Conservation (phyloP, 2,888 invertebrate genomes). For the Pseudanteris insignis region DNA sequence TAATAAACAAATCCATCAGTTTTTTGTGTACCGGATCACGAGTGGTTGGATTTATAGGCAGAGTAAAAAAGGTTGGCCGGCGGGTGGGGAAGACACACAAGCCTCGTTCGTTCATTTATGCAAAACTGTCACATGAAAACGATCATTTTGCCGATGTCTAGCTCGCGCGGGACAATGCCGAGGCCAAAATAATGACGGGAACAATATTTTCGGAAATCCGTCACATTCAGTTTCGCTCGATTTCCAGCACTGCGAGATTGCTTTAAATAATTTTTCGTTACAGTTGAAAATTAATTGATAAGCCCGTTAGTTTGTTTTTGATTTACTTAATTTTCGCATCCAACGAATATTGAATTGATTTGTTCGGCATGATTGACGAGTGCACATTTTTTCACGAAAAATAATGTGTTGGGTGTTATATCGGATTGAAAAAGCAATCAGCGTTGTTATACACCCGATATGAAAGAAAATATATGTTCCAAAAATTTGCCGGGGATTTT, state of each 20-base stretch:
- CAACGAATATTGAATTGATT: constrained; percentile 1
- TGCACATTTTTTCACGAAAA: not conserved
- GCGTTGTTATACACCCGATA: too few species aligned
- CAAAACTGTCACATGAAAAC: constrained; percentile 28
- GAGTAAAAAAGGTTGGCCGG: not conserved
- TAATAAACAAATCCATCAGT: constrained; percentile 44
- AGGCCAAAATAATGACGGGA: constrained; percentile 9
- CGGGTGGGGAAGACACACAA: not conserved
- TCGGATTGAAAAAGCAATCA: constrained; percentile 9
- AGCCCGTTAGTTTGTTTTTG: too few species aligned
- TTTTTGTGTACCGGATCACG: constrained; percentile 30
- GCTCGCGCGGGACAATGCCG: constrained; percentile 6
- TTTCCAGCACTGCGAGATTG: not conserved
- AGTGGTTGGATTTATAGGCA: constrained; percentile 23
- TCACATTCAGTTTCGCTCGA: not conserved
- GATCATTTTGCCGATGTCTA: constrained; percentile 19
- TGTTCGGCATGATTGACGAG: not conserved
- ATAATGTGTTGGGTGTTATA: too few species aligned
- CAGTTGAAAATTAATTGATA: not conserved
- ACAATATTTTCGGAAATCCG: constrained; percentile 1
- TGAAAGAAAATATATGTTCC: too few species aligned
- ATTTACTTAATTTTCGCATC: too few species aligned
- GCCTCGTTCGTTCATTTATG: constrained; percentile 24
- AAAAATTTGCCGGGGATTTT: too few species aligned
- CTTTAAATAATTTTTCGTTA: constrained; percentile 7